Evolutionary conservation across 2,888 invertebrate species (phyloP), one percentile per base, ranked within the genome.

Genomic region (Hybos culiciformis): DNA sequence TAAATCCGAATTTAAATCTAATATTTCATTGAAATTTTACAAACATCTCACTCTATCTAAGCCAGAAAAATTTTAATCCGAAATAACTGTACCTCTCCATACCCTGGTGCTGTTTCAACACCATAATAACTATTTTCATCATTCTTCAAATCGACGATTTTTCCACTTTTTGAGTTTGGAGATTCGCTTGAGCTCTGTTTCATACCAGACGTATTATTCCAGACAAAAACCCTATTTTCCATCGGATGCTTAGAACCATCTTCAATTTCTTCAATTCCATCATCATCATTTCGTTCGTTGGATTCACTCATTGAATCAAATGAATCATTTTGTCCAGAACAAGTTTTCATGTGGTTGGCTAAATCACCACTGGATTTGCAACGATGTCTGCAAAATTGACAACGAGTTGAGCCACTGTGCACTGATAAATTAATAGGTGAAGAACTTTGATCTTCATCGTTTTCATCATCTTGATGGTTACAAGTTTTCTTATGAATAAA

Each of bases 331-430:
- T 54, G 54, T 40, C 58, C 56, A 38, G 59, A 65, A 58, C 88
- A 88, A 29, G 75, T 77, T 63, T 78, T 77, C 61, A 86, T 69
- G 60, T 90, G 90, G 45, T 76, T 68, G 48, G 78, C 70, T 38
- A 90, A 70, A 66, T 87, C 88, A 4, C 78, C 74, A 53, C 83
- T 84, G 20, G 83, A 84, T 67, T 88, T 88, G 64, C 87, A 90
- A 47, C 87, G 74, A 61, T 85, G 86, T 49, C 87, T 75, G 61
- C 90, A 90, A 59, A 81, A 79, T 63, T 86, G 86, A 60, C 90
- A 90, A 45, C 88, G 74, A 39, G 84, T 82, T 12, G 85, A 83
- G 48, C 80, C 76, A 3, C 56, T 58, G 44, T 53, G 51, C 2
- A 62, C 60, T 14, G 65, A 63, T 11, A 65, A 50, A 58, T 70